Evolutionary conservation across 2,113 vertebrate genomes (phyloP).

Genomic region (Arvicanthis niloticus): DNA sequence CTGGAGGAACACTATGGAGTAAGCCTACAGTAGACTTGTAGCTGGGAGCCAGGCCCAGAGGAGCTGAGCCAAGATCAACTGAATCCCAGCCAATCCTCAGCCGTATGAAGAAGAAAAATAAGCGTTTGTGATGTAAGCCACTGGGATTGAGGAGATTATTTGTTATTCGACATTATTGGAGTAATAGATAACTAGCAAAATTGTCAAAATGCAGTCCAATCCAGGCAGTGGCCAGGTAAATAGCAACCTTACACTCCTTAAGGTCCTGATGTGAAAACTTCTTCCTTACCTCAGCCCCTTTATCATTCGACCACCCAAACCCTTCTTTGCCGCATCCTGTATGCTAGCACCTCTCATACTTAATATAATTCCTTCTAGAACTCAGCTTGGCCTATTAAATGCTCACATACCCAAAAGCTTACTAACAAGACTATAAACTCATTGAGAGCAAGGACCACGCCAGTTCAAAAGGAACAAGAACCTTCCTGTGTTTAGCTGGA

Average conservation of each 20-base stretch:
- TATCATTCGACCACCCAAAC: neutral
- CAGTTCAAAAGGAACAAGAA: neutral
- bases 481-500: neutral
- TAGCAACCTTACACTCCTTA: too few species aligned
- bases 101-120: slow-evolving; percentile 29
- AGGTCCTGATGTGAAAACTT: neutral
- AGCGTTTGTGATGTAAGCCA: slow-evolving; percentile 6
- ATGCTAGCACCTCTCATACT: neutral
- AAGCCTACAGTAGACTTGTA: neutral
- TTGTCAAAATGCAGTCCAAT: neutral
- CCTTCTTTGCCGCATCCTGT: neutral
- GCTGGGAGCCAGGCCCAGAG: neutral
- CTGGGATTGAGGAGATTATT: neutral
- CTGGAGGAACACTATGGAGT: neutral
- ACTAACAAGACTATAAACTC: neutral
- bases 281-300: neutral
- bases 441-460: neutral
- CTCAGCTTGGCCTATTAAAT: neutral
- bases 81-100: slow-evolving; percentile 12
- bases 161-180: neutral
- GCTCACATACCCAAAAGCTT: neutral
- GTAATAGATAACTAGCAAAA: neutral
- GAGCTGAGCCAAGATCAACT: slow-evolving; percentile 47
- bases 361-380: neutral
- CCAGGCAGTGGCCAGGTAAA: neutral